Evolutionary conservation across 2,797 vertebrate species (phyloP).

Genomic region (Tragelaphus eurycerus): DNA sequence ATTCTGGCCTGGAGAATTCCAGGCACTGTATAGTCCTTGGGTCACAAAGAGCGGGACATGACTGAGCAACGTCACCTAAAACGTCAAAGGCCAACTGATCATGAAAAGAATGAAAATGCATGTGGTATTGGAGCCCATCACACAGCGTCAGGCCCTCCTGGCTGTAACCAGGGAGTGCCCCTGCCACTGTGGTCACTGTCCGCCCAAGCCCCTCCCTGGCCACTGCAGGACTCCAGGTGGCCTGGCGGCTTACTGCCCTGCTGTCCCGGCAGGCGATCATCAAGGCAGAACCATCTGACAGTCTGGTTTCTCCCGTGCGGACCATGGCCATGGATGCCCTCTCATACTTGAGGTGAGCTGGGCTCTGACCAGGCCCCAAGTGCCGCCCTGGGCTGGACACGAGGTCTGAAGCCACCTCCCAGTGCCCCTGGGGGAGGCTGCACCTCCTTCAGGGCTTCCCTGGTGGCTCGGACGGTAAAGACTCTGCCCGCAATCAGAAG

Average conservation of each 20-base stretch:
- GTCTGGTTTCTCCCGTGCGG: conserved; percentile 47
- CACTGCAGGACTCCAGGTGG: rapidly evolving
- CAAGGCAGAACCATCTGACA: not conserved
- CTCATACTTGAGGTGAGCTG: conserved; percentile 53
- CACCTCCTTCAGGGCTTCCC: not conserved
- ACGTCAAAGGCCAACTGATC: not conserved
- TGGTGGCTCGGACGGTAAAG: rapidly evolving
- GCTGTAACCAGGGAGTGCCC: too few relatives aligned
- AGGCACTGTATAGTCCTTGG: not conserved
- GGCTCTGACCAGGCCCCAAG: not conserved
- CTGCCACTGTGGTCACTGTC: rapidly evolving
- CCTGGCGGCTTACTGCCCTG: not conserved
- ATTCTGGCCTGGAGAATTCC: not conserved
- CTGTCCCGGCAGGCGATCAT: conserved; percentile 46
- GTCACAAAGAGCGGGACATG: not conserved
- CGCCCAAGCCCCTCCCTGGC: not conserved
- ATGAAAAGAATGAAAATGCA: not conserved
- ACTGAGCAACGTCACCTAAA: not conserved
- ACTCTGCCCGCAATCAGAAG: not conserved
- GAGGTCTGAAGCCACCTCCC: rapidly evolving
- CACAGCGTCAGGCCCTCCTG: not conserved
- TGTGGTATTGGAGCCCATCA: rapidly evolving
- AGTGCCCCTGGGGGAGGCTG: rapidly evolving
- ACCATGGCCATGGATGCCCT: conserved; percentile 55
- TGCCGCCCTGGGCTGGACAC: not conserved